Evolutionary conservation across 2,113 vertebrate species (phyloP), one percentile per base, ranked within the genome.

Genomic region (Chunga burmeisteri): DNA sequence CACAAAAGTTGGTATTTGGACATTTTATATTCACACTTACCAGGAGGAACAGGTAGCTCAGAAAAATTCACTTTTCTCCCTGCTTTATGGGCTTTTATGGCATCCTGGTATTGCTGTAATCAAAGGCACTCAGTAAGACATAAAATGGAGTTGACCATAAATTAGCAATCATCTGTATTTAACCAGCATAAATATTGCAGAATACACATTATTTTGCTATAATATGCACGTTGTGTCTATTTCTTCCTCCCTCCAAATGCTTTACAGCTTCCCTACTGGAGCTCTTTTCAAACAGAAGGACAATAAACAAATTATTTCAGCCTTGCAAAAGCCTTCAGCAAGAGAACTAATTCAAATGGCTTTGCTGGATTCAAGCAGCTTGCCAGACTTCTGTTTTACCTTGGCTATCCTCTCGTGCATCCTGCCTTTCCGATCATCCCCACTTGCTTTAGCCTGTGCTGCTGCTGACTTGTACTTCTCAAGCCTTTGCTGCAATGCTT

Each of bases 361-460:
- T 81, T 17, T 94, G 81, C 29, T 55, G 77, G 53, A n/a, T 29
- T 56, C 42, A n/a, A 30, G 23, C 47, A 68, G 66, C 38, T 61
- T 17, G 12, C 8, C 8, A 13, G 13, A 3, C 14, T 13, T 25
- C 0, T 2, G 2, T 20, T 55, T 56, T 90, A 99, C 99, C 99
- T 99, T 99, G 90, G 98, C 99, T 50, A 99, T 99, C 53, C 99
- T 99, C 34, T 99, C 99, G 1, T 99, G 99, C 99, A 99, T 99
- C 59, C 99, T 98, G 80, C 99, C 98, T 94, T 99, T 99, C 80
- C 99, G 98, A 17, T 99, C 98, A 7, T 99, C 98, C 11, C 99
- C 99, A 6, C 89, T 96, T 23, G 98, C 97, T 97, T 98, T 99
- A 49, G 99, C 99, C 97, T 99, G 99, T 88, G 96, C 91, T 21